These are phyloP conservation scores for Caenorhabditis imperialis DNA, from an alignment of 2,888 invertebrate species.

Conservation along the genomic window DNA sequence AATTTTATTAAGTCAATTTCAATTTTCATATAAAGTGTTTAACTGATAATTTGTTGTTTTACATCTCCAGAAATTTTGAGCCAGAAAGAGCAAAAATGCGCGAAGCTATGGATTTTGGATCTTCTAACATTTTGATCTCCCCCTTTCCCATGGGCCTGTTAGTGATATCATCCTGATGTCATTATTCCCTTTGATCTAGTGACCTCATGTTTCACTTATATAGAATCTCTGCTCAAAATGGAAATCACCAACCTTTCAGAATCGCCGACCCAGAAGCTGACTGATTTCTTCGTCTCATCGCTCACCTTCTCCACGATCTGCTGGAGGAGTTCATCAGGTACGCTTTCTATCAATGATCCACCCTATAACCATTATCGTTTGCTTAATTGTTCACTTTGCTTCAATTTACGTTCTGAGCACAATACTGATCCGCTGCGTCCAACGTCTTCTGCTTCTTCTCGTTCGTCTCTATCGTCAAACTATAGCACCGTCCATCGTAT, in stretches of 20 bases:
- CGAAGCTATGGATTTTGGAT: no score
- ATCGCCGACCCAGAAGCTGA: slow-evolving; percentile 31
- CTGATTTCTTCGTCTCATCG: slow-evolving; percentile 39
- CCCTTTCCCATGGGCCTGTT: no score
- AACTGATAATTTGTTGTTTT: no score
- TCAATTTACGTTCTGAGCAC: slow-evolving; percentile 38
- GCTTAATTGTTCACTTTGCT: neutral
- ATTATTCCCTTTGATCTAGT: no score
- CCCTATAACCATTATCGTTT: neutral
- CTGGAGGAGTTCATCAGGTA: slow-evolving; percentile 15
- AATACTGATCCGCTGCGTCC: slow-evolving; percentile 32
- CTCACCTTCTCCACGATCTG: slow-evolving; percentile 23
- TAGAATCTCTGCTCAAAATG: no score
- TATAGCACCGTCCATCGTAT: slow-evolving; percentile 56
- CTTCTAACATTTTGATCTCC: no score
- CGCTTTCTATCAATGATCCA: slow-evolving; percentile 13
- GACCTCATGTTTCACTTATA: no score
- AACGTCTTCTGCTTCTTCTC: slow-evolving; percentile 38
- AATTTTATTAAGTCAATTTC: no score
- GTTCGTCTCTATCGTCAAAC: slow-evolving; percentile 49
- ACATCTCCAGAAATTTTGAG: no score
- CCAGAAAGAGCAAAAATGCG: no score
- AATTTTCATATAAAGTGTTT: no score
- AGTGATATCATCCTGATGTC: no score
- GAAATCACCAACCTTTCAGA: slow-evolving; percentile 7